A percentile compares a stretch with the other conserved stretches of the same genome.
Evolutionary conservation across 2,888 invertebrate species (phyloP).

Genomic region (Pasiphila rectangulata): DNA sequence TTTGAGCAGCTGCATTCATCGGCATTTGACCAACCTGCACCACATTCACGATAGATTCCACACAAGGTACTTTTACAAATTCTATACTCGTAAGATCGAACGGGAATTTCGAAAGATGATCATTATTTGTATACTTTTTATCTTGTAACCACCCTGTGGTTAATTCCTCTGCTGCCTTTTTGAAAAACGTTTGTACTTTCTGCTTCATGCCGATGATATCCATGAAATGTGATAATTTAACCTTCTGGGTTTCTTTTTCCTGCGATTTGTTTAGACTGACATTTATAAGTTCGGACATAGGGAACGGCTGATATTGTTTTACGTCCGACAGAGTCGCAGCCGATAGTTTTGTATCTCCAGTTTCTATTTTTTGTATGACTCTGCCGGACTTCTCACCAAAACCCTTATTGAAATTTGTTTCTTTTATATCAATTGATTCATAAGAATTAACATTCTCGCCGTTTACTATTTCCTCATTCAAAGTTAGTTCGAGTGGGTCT

Average conservation of each 20-base stretch:
- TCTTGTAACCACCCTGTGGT: conserved; percentile 40
- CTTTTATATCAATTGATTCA: conserved; percentile 42
- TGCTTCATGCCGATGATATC: conserved; percentile 54
- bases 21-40: conserved; percentile 80
- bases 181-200: conserved; percentile 63
- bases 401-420: conserved; percentile 76
- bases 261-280: conserved; percentile 16
- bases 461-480: conserved; percentile 59
- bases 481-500: conserved; percentile 51
- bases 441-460: conserved; percentile 44
- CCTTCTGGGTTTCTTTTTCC: conserved; percentile 37
- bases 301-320: conserved; percentile 77
- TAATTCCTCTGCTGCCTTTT: conserved; percentile 53
- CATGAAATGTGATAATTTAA: conserved; percentile 43
- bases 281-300: conserved; percentile 54
- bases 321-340: conserved; percentile 82
- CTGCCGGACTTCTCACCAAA: conserved; percentile 82
- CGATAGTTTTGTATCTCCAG: conserved; percentile 68
- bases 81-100: conserved; percentile 60
- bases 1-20: conserved; percentile 71
- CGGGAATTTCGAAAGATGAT: conserved; percentile 31
- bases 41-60: conserved; percentile 74
- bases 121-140: conserved; percentile 34
- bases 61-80: conserved; percentile 78
- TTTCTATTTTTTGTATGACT: conserved; percentile 74